A percentile compares a stretch with the other conserved stretches of the same genome.
phyloP scores from a whole-genome alignment of 2,888 invertebrate species.

The Cenopis cana region DNA sequence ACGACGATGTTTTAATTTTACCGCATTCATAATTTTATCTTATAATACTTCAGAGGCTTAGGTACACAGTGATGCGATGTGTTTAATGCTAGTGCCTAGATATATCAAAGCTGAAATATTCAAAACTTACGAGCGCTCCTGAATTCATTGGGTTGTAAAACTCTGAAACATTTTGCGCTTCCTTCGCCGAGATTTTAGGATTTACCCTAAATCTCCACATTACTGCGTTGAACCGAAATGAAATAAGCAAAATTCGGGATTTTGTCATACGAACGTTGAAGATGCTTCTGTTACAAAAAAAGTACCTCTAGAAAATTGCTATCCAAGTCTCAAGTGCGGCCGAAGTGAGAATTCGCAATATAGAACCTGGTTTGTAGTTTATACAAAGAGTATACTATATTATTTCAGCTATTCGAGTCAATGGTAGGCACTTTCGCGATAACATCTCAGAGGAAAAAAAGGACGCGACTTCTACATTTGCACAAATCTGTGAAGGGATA shows the following conservation, averaged over 20 bases:
- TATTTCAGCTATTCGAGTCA: constrained; percentile 19
- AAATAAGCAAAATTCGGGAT: constrained; percentile 22
- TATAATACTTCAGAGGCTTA: background rate
- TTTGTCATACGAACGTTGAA: background rate
- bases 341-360: background rate
- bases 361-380: background rate
- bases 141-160: constrained; percentile 36
- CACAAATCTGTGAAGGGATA: constrained; percentile 33
- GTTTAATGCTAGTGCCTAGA: background rate
- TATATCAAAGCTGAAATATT: constrained; percentile 41
- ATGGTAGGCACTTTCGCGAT: constrained; percentile 20
- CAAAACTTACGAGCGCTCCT: constrained; percentile 38
- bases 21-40: background rate
- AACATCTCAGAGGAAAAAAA: constrained; percentile 30
- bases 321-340: background rate
- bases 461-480: constrained; percentile 27
- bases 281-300: background rate
- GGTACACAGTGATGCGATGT: background rate
- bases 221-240: constrained; percentile 33
- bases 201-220: constrained; percentile 34
- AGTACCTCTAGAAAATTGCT: background rate
- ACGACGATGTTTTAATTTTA: background rate
- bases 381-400: background rate
- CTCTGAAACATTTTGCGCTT: constrained; percentile 38
- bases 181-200: constrained; percentile 28